Base-by-base conservation (phyloP, 2,113 vertebrate genomes). In the Hydrochoerus hydrochaeris region DNA sequence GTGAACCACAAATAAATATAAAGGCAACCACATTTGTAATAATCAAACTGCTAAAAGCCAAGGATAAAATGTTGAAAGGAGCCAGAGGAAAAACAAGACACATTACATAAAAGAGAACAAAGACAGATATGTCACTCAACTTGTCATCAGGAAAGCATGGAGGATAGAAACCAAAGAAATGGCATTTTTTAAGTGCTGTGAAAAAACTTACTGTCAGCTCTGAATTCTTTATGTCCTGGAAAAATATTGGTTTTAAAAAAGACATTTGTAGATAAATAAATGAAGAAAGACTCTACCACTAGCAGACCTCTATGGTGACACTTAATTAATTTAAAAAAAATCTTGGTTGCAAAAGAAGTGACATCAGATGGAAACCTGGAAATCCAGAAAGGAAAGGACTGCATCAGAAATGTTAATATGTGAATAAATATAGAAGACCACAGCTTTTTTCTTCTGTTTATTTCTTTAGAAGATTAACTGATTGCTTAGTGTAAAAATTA, bases 31-130 rank as follows among this genome's bases (percentile, higher is more conserved):
- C 32, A 78, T 89, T 91, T 83, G 84, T 65, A 22, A 87, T 65
- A 88, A 78, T 30, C 69, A 81, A 85, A 86, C 49, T 58, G 73
- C 62, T 84, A 84, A 97, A 91, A 93, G 78, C 49, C 88, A 83
- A 89, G 52, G 54, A 83, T 26, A 88, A 84, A 94, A 95, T 13
- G 32, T 3, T 69, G n/a, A 95, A 96, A 90, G 38, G 13, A 94
- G 49, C 20, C 52, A 62, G 41, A 95, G 71, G 71, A 89, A 91
- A 95, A 82, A 93, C 41, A 24, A 94, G 57, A 58, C 13, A 63
- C 2, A 35, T 88, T 88, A 77, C 38, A 85, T 77, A 71, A 95
- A 84, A 96, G 4, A 32, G 24, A 63, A 75, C 77, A 73, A 90
- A 94, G 60, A 83, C 0, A 87, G 57, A 86, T 94, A 82, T 75